Base-by-base conservation (phyloP, 2,888 invertebrate species). In the Ceraclea dissimilis region DNA sequence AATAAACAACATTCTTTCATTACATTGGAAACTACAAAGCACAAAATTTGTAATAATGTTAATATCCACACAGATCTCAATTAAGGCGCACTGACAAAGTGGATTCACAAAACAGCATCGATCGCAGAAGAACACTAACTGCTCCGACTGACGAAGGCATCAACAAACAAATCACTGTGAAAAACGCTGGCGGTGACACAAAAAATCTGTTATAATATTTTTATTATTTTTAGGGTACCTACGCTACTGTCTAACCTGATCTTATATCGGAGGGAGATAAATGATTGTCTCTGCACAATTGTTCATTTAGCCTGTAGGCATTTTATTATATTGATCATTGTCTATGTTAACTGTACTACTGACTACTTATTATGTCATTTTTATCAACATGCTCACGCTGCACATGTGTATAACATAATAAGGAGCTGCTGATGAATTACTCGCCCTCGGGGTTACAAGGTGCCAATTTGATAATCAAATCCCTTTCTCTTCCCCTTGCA, bases 281-380 rank as follows among this genome's bases (percentile, higher is more conserved):
- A 39, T 39, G 39, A 39, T 39, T 39, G 39, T 39, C 39, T 39
- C 39, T 39, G 39, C 39, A 39, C 39, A 39, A 39, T 39, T 39
- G 39, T 39, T 39, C 39, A 39, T 39, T 39, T 39, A 16, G 39
- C 26, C 26, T 26, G 26, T 10, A 10, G 26, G 10, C 39, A n/a
- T 16, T 8, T 5, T 4, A 16, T 39, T 39, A 39, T 39, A 16
- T 39, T n/a, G 39, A 16, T n/a, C 39, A 39, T 39, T 39, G 39
- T 39, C 39, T 39, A 39, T 16, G 39, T 13, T 16, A n/a, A n/a
- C n/a, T n/a, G n/a, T 39, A 39, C 16, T 39, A 39, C 39, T 26
- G 2, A 39, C 13, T 39, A 39, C 31, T 39, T 5, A 39, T 16
- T 39, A 16, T 33, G 47, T 19, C 47, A 18, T 47, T 47, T 47